These are phyloP conservation scores for Mongoloraphidia duomilia DNA, from an alignment of 2,888 invertebrate genomes.

Conservation along the genomic window DNA sequence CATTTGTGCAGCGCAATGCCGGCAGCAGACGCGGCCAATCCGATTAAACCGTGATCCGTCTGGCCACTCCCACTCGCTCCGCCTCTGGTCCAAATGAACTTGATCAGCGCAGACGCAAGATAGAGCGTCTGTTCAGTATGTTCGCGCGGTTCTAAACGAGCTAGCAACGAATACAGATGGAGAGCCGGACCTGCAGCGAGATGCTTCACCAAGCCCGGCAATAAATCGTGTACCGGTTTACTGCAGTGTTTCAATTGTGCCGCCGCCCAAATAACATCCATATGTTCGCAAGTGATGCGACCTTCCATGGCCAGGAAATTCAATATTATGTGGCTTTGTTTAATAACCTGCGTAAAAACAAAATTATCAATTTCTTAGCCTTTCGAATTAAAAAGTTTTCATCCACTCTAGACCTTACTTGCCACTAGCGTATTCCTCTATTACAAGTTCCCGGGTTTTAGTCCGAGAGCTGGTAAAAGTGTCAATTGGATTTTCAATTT, in stretches of 20 bases:
- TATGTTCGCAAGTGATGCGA: slow-evolving; percentile 76
- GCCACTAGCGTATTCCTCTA: no score
- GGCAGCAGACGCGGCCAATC: slow-evolving; percentile 29
- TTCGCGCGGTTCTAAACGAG: slow-evolving; percentile 75
- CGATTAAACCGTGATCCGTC: slow-evolving; percentile 27
- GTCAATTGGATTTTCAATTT: no score
- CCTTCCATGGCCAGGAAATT: slow-evolving; percentile 89
- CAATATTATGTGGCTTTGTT: slow-evolving; percentile 85
- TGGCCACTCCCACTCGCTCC: slow-evolving; percentile 23
- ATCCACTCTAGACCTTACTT: no score
- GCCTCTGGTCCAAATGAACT: slow-evolving; percentile 80
- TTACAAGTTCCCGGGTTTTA: no score
- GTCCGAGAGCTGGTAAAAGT: no score
- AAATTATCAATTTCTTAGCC: no score
- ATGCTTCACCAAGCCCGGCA: slow-evolving; percentile 82
- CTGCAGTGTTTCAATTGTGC: slow-evolving; percentile 91
- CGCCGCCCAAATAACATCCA: slow-evolving; percentile 88
- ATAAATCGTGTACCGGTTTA: slow-evolving; percentile 79
- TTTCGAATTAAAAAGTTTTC: no score
- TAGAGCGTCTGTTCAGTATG: slow-evolving; percentile 87
- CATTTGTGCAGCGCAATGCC: slow-evolving; percentile 35
- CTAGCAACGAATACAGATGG: slow-evolving; percentile 76
- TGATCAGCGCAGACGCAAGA: slow-evolving; percentile 77
- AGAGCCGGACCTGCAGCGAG: slow-evolving; percentile 76
- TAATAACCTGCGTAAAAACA: slow-evolving; percentile 51